These are phyloP conservation scores for Caenorhabditis briggsae DNA, from an alignment of 1,140 invertebrate genomes.

Conservation along the genomic window DNA sequence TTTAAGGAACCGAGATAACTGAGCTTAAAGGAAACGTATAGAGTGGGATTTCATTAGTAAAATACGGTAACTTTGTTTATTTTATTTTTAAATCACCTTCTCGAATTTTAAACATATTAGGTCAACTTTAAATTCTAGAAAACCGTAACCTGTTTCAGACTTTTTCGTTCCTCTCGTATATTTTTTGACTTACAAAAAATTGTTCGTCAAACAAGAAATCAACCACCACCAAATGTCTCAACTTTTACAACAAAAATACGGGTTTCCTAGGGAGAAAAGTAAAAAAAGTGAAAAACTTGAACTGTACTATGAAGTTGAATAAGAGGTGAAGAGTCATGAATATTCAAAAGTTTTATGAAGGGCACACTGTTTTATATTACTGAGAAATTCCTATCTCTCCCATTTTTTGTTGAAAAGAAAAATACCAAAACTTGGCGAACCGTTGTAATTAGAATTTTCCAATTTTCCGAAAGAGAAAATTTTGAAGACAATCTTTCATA, in stretches of 20 bases:
- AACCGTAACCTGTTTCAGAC: no score
- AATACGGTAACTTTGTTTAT: no score
- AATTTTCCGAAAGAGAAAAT: not conserved
- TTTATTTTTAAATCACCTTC: no score
- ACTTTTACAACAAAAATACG: conserved; percentile 51
- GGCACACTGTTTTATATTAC: not conserved
- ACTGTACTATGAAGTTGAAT: conserved; percentile 7
- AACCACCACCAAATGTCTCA: not conserved
- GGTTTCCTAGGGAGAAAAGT: not conserved
- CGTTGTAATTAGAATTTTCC: not conserved
- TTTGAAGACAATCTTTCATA: not conserved
- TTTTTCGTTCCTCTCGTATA: no score
- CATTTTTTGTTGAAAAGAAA: conserved; percentile 11
- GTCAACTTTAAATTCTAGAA: no score
- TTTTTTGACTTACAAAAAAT: conserved; percentile 21
- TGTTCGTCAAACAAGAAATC: conserved; percentile 44
- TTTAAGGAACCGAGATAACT: no score
- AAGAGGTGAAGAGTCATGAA: not conserved
- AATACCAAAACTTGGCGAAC: not conserved
- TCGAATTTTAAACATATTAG: no score
- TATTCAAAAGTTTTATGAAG: not conserved
- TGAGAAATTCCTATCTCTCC: not conserved
- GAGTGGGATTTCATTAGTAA: no score
- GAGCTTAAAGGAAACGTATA: no score
- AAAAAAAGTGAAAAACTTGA: not conserved